A percentile compares a stretch with the other conserved stretches of the same genome.
These are phyloP conservation scores for Hipparchia sbordonii DNA, from an alignment of 2,888 invertebrate species.

Conservation along the genomic window DNA sequence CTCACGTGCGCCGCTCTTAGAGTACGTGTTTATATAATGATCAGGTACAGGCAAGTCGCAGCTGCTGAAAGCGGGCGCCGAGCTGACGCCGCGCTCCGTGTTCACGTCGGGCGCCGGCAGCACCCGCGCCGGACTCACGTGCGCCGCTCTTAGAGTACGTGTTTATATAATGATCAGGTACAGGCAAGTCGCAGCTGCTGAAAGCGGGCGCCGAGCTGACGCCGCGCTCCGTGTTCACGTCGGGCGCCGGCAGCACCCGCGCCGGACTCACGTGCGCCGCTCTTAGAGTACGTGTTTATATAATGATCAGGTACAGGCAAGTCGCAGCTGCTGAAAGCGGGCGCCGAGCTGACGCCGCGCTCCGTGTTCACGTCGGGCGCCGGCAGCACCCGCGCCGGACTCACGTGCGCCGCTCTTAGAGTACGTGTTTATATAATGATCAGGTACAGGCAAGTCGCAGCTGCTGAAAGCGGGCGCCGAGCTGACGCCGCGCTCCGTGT, in stretches of 20 bases:
- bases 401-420: slow-evolving; percentile 93
- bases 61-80: slow-evolving; percentile 86
- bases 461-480: slow-evolving; percentile 86
- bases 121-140: slow-evolving; percentile 94
- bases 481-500: slow-evolving; percentile 88
- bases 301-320: slow-evolving; percentile 89
- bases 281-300: slow-evolving; percentile 84
- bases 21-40: not conserved
- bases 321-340: slow-evolving; percentile 91
- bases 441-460: slow-evolving; percentile 95
- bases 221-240: slow-evolving; percentile 91
- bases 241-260: slow-evolving; percentile 92
- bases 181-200: slow-evolving; percentile 94
- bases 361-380: slow-evolving; percentile 94
- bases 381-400: slow-evolving; percentile 93
- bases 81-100: slow-evolving; percentile 87
- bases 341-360: slow-evolving; percentile 83
- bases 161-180: slow-evolving; percentile 83
- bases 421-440: slow-evolving; percentile 65
- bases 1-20: too few species aligned
- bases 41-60: slow-evolving; percentile 95
- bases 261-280: slow-evolving; percentile 96
- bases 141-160: slow-evolving; percentile 90
- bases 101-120: slow-evolving; percentile 94
- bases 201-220: slow-evolving; percentile 84